phyloP scores from a whole-genome alignment of 2,113 vertebrate genomes.

The Tragelaphus buxtoni region DNA sequence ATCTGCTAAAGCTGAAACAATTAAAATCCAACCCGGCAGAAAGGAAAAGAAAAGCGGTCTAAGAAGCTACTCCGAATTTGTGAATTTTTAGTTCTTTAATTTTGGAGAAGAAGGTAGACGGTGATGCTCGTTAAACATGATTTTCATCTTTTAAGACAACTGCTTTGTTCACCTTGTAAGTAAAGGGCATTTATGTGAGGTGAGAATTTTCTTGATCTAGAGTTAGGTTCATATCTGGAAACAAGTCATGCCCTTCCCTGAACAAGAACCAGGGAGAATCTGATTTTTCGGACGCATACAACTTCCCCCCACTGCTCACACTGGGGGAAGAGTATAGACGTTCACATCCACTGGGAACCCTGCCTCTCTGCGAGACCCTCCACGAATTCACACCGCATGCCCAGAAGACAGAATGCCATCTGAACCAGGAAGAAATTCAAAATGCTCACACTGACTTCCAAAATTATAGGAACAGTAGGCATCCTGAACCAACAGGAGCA shows the following conservation, averaged over 20 bases:
- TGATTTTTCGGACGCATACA: not conserved
- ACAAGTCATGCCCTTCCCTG: not conserved
- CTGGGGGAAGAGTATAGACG: not conserved
- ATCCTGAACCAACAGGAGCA: conserved; percentile 3
- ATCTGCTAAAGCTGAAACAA: conserved; percentile 8
- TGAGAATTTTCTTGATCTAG: conserved; percentile 22
- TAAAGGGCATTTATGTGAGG: not conserved
- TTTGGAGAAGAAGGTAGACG: not conserved
- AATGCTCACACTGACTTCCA: not conserved
- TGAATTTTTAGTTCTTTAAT: not conserved
- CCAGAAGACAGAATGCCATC: not conserved
- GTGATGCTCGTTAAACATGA: not conserved
- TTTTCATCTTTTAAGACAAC: not conserved
- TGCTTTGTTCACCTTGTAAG: not conserved
- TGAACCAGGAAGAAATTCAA: not conserved
- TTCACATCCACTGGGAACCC: not conserved
- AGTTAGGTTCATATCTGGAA: not conserved
- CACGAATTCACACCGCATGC: not conserved
- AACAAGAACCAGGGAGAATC: not conserved
- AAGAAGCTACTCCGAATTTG: not conserved
- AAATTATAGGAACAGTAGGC: not conserved
- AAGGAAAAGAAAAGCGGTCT: conserved; percentile 22
- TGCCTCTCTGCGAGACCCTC: not conserved
- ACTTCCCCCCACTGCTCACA: not conserved
- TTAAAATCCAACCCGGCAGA: not conserved